Percentiles rank a stretch among this genome's conserved stretches.
These are phyloP conservation scores for Daboia siamensis DNA, from an alignment of 2,113 vertebrate species.

Conservation along the genomic window DNA sequence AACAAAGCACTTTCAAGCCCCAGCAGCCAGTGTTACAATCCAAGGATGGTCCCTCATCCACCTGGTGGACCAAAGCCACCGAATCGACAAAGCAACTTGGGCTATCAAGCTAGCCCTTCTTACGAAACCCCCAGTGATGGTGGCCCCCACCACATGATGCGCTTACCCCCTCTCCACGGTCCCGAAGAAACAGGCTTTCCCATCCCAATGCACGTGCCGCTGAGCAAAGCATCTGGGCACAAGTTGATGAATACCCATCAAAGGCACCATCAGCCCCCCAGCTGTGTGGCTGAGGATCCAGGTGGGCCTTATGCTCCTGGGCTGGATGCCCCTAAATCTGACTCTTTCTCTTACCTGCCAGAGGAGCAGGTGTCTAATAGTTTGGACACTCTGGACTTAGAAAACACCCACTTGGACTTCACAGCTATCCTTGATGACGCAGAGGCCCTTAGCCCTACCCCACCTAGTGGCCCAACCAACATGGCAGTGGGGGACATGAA, in stretches of 20 bases:
- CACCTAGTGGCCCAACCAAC: slow-evolving; percentile 78
- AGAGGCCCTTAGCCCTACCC: slow-evolving; percentile 73
- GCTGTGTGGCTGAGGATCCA: slow-evolving; percentile 63
- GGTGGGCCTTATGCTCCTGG: slow-evolving; percentile 52
- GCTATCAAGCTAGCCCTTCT: slow-evolving; percentile 73
- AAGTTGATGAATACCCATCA: slow-evolving; percentile 52
- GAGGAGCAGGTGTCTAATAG: slow-evolving; percentile 83
- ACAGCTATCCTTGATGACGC: slow-evolving; percentile 92
- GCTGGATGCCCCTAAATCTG: slow-evolving; percentile 69
- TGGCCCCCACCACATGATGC: slow-evolving; percentile 59
- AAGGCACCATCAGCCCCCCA: slow-evolving; percentile 40
- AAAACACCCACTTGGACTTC: slow-evolving; percentile 96
- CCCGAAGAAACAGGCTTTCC: slow-evolving; percentile 70
- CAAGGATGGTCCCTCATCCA: slow-evolving; percentile 77
- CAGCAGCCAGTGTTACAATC: slow-evolving; percentile 70
- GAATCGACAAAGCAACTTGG: slow-evolving; percentile 70
- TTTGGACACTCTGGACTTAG: slow-evolving; percentile 92
- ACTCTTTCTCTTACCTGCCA: slow-evolving; percentile 72
- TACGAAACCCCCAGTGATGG: slow-evolving; percentile 60
- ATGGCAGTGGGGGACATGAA: slow-evolving; percentile 98
- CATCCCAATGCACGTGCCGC: slow-evolving; percentile 70
- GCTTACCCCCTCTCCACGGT: slow-evolving; percentile 70
- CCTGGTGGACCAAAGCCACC: slow-evolving; percentile 74
- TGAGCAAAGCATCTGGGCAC: slow-evolving; percentile 54
- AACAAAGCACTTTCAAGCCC: slow-evolving; percentile 69